A percentile compares a stretch with the other conserved stretches of the same genome.
Conservation (phyloP, 2,888 invertebrate species). For the Lithophane ornitopus region DNA sequence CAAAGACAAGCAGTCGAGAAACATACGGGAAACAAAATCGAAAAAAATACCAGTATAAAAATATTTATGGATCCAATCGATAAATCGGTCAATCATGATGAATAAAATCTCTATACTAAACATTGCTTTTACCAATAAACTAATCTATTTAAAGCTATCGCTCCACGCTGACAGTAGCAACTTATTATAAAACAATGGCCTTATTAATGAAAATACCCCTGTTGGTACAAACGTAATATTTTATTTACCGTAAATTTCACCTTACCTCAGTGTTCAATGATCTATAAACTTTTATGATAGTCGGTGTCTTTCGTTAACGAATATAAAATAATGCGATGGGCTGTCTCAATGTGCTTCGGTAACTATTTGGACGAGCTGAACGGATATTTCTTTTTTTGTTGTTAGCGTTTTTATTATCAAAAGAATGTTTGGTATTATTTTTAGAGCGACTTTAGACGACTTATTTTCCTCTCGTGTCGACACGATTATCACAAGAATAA, state of each 20-base stretch:
- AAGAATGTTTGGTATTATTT: background rate
- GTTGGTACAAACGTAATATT: slow-evolving; percentile 75
- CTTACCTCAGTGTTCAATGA: slow-evolving; percentile 66
- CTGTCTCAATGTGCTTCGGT: slow-evolving; percentile 16
- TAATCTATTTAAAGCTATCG: background rate
- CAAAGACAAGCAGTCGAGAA: too few species aligned
- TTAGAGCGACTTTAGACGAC: background rate
- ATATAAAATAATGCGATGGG: slow-evolving; percentile 34
- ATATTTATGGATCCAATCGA: too few species aligned
- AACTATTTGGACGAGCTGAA: slow-evolving; percentile 16
- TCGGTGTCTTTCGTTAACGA: slow-evolving; percentile 52
- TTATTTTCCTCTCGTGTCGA: background rate
- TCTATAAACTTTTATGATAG: slow-evolving; percentile 63
- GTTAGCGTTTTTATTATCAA: slow-evolving; percentile 13
- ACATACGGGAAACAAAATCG: too few species aligned
- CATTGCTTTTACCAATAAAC: background rate
- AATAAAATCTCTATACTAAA: too few species aligned
- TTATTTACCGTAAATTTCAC: slow-evolving; percentile 69
- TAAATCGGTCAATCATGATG: too few species aligned
- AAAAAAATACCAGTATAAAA: too few species aligned
- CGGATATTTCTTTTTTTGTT: slow-evolving; percentile 35
- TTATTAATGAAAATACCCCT: slow-evolving; percentile 76
- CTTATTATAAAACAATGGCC: slow-evolving; percentile 71
- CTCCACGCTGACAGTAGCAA: slow-evolving; percentile 53
- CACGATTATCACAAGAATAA: background rate